phyloP scores from a whole-genome alignment of 2,797 vertebrate species.

The Platalea minor region DNA sequence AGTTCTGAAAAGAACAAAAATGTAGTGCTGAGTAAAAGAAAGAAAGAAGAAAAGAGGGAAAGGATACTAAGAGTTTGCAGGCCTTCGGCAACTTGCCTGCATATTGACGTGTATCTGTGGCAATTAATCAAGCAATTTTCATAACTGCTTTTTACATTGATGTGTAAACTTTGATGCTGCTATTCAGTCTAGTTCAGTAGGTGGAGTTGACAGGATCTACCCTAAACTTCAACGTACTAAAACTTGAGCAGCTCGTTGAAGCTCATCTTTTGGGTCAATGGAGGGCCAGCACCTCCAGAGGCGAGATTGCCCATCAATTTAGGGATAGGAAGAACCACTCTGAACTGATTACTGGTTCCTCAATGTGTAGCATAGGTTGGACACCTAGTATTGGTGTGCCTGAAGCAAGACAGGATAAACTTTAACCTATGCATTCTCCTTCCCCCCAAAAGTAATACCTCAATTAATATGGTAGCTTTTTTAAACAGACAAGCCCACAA shows the following conservation, averaged over 20 bases:
- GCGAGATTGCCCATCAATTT: fast-evolving
- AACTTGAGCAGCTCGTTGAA: background rate
- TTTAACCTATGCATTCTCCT: background rate
- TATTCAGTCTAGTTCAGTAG: background rate
- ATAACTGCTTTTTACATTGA: background rate
- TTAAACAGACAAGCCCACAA: background rate
- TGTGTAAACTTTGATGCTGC: background rate
- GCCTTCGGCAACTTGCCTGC: background rate
- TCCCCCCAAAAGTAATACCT: background rate
- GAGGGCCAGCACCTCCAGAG: background rate
- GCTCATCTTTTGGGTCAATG: background rate
- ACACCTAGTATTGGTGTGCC: background rate
- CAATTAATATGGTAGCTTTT: background rate
- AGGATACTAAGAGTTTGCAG: background rate
- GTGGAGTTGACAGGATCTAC: background rate
- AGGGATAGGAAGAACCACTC: background rate
- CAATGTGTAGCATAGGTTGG: background rate
- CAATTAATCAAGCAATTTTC: background rate
- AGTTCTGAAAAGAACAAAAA: slow-evolving; percentile 23
- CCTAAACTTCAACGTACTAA: background rate
- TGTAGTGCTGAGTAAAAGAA: background rate
- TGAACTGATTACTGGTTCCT: background rate
- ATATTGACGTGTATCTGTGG: background rate
- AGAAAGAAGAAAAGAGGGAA: background rate
- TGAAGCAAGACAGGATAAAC: background rate